phyloP scores from a whole-genome alignment of 2,888 invertebrate genomes.

The Mythimna pallens region DNA sequence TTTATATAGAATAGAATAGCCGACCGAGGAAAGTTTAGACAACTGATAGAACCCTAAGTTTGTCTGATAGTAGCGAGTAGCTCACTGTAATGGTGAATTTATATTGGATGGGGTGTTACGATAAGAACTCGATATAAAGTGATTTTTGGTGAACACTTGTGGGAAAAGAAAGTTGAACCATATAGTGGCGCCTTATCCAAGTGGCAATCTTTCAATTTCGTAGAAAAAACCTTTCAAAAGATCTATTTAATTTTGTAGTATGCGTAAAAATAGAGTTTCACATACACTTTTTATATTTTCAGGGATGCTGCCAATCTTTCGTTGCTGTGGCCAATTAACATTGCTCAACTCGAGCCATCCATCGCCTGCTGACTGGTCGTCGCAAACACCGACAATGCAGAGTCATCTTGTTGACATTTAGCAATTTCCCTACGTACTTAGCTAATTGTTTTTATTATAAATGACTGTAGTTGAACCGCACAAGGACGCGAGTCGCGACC shows the following conservation, averaged over 20 bases:
- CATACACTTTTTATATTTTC: conserved; percentile 23
- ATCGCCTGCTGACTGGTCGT: conserved; percentile 14
- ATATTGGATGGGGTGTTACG: conserved; percentile 54
- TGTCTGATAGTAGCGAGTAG: conserved; percentile 60
- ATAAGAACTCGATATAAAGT: conserved; percentile 65
- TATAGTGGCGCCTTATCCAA: conserved; percentile 35
- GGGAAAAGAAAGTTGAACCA: conserved; percentile 33
- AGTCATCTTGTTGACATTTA: conserved; percentile 34
- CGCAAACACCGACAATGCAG: conserved; percentile 5
- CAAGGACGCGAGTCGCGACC: conserved; percentile 36
- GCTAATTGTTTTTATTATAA: conserved; percentile 43
- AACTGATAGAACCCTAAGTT: conserved; percentile 71
- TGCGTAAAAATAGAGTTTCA: conserved; percentile 18
- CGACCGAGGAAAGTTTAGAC: conserved; percentile 67
- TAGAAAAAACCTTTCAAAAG: conserved; percentile 25
- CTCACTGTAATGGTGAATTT: conserved; percentile 61
- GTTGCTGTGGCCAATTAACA: conserved; percentile 7
- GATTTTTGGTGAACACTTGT: conserved; percentile 52
- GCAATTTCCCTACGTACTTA: conserved; percentile 26
- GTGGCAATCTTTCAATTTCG: conserved; percentile 57
- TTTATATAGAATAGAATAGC: conserved; percentile 57
- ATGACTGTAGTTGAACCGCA: conserved; percentile 21
- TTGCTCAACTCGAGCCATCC: conserved; percentile 3
- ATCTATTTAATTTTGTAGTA: conserved; percentile 8
- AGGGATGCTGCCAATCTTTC: conserved; percentile 4